phyloP scores from a whole-genome alignment of 2,797 vertebrate species.

The Fistularia tabacaria region DNA sequence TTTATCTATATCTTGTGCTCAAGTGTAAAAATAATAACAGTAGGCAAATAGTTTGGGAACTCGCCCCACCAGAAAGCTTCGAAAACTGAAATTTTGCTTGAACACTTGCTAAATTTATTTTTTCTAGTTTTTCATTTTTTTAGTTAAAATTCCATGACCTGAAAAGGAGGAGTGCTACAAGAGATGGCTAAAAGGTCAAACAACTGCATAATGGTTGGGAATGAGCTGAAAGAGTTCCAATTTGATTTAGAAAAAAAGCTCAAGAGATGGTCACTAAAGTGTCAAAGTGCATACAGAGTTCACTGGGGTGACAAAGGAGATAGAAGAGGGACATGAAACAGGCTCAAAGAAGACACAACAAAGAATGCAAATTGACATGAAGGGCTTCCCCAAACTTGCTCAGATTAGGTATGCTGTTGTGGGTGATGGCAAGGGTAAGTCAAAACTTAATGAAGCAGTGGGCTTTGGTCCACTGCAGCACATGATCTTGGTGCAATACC shows the following conservation, averaged over 20 bases:
- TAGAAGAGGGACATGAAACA: slow-evolving; percentile 41
- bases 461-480: slow-evolving; percentile 25
- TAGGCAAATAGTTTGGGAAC: no score
- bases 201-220: slow-evolving; percentile 44
- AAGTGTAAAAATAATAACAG: no score
- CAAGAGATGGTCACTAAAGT: slow-evolving; percentile 59
- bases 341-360: slow-evolving; percentile 62
- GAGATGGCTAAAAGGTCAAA: slow-evolving; percentile 41
- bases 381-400: slow-evolving; percentile 45
- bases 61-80: neutral
- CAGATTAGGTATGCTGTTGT: slow-evolving; percentile 45
- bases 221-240: slow-evolving; percentile 45
- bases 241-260: slow-evolving; percentile 44
- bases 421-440: slow-evolving; percentile 43
- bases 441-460: slow-evolving; percentile 46
- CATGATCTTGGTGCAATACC: slow-evolving; percentile 46
- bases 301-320: slow-evolving; percentile 55
- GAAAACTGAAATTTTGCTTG: slow-evolving; percentile 3
- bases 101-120: slow-evolving; percentile 2
- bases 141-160: slow-evolving; percentile 53
- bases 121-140: slow-evolving; percentile 2
- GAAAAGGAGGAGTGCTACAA: slow-evolving; percentile 27
- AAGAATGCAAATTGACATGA: slow-evolving; percentile 56
- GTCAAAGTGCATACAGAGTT: slow-evolving; percentile 76
- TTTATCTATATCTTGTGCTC: no score